Evolutionary conservation across 2,113 vertebrate species (phyloP).

Genomic region (Callipepla squamata): DNA sequence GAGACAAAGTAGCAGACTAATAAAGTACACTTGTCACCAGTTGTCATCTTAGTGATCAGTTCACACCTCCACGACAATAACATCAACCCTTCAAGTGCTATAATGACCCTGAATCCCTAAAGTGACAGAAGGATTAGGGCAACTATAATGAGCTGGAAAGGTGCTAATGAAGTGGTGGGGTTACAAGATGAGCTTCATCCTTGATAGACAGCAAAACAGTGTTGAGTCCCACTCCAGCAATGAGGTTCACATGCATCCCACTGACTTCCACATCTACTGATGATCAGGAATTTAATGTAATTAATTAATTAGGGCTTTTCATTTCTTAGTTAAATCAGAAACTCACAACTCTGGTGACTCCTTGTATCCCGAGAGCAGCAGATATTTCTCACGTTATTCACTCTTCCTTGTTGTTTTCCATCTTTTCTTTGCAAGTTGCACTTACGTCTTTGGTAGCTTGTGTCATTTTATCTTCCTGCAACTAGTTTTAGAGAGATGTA

Average conservation of each 20-base stretch:
- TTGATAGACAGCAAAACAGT: slow-evolving; percentile 23
- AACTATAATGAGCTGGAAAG: slow-evolving; percentile 72
- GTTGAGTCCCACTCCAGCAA: background rate
- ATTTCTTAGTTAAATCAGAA: background rate
- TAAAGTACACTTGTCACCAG: slow-evolving; percentile 86
- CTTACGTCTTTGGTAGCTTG: background rate
- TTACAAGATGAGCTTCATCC: slow-evolving; percentile 46
- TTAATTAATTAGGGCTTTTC: slow-evolving; percentile 41
- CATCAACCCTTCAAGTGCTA: slow-evolving; percentile 82
- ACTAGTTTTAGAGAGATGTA: background rate
- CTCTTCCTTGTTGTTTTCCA: background rate
- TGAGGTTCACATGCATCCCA: background rate
- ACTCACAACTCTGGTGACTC: background rate
- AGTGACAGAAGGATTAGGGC: slow-evolving; percentile 69
- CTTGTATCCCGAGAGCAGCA: background rate
- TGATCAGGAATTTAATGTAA: background rate
- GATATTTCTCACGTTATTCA: background rate
- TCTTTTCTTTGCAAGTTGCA: background rate
- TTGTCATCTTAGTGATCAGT: slow-evolving; percentile 90
- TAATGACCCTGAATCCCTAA: slow-evolving; percentile 86
- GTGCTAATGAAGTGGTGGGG: slow-evolving; percentile 81
- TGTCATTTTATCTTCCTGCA: background rate
- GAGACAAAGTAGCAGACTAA: slow-evolving; percentile 87
- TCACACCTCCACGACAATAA: slow-evolving; percentile 84
- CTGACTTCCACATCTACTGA: background rate